Conservation (phyloP, 2,797 vertebrate species). For the Lepus townsendii region DNA sequence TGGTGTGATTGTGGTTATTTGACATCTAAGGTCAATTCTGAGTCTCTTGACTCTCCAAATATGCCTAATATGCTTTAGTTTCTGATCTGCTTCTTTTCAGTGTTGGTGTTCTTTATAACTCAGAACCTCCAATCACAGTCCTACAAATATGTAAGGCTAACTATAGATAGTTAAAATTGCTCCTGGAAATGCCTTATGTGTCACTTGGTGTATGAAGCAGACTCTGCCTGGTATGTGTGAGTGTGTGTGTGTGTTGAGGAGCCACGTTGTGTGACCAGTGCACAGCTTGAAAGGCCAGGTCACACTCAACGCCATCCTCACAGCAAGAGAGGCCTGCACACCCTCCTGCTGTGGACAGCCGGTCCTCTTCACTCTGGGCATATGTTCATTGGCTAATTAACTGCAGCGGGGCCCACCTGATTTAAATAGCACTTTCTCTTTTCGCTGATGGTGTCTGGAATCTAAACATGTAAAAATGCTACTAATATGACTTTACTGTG, state of each 20-base stretch:
- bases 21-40: neutral
- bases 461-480: neutral
- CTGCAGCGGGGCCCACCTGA: neutral
- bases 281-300: neutral
- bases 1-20: neutral
- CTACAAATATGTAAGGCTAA: neutral
- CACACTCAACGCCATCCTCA: neutral
- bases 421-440: neutral
- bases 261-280: neutral
- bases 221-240: too few relatives aligned
- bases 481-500: neutral
- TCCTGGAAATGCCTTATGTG: neutral
- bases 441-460: neutral
- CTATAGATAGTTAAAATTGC: neutral
- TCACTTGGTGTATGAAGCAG: neutral
- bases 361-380: too few relatives aligned
- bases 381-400: rapidly evolving
- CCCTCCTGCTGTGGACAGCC: rapidly evolving
- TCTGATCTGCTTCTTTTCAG: neutral
- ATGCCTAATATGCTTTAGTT: neutral
- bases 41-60: neutral
- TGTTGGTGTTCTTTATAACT: constrained; percentile 16
- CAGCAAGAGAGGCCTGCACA: neutral
- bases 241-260: neutral
- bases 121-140: neutral